A percentile compares a stretch with the other conserved stretches of the same genome.
phyloP scores from a whole-genome alignment of 2,797 vertebrate genomes.

The Podarcis siculus region DNA sequence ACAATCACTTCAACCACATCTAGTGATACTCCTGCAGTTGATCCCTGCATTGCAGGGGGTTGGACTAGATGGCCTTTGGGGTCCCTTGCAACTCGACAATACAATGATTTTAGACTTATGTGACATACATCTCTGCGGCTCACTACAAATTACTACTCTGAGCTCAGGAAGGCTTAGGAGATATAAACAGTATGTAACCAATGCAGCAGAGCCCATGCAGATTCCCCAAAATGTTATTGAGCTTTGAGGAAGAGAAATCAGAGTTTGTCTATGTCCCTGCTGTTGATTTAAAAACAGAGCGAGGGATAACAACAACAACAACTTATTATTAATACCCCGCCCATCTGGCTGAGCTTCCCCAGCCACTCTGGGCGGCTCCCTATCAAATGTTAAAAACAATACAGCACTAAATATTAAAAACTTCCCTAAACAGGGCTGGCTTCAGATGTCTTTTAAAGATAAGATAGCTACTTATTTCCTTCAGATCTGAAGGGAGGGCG shows the following conservation, averaged over 20 bases:
- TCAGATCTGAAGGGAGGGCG: too few relatives aligned
- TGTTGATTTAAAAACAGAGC: background rate
- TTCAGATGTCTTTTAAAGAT: too few relatives aligned
- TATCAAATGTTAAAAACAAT: too few relatives aligned
- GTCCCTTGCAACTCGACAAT: too few relatives aligned
- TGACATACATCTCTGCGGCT: background rate
- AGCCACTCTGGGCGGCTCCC: too few relatives aligned
- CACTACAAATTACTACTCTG: background rate
- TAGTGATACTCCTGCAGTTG: background rate
- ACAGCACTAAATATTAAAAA: too few relatives aligned
- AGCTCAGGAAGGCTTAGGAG: rapidly evolving
- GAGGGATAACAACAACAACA: too few relatives aligned
- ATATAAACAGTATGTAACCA: rapidly evolving
- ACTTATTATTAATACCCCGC: too few relatives aligned
- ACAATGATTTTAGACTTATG: background rate
- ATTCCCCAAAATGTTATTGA: background rate
- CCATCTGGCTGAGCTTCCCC: too few relatives aligned
- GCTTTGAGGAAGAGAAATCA: background rate
- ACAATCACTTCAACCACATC: background rate
- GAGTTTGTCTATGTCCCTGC: background rate
- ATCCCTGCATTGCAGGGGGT: background rate
- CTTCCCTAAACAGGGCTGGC: too few relatives aligned
- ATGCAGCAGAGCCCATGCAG: rapidly evolving
- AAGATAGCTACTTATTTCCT: too few relatives aligned
- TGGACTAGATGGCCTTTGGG: too few relatives aligned